phyloP scores from a whole-genome alignment of 2,113 vertebrate species.

The Neolamprologus sp. region DNA sequence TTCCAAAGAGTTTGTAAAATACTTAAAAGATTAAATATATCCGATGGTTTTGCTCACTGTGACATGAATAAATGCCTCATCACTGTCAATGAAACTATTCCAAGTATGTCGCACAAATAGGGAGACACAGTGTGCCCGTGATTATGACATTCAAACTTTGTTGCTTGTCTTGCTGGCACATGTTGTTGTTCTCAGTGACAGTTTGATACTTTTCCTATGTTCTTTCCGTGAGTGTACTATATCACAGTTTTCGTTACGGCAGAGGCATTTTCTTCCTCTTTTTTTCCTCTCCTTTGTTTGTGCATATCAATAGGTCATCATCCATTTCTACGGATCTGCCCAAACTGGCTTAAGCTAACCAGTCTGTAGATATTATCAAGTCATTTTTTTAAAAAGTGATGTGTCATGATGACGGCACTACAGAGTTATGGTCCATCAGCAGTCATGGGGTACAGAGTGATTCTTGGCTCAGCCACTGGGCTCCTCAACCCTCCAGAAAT shows the following conservation, averaged over 20 bases:
- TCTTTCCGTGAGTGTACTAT: neutral
- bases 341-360: neutral
- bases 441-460: neutral
- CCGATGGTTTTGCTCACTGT: neutral
- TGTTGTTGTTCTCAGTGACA: neutral
- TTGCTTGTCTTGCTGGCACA: neutral
- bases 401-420: neutral
- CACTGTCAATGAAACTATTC: neutral
- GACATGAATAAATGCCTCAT: neutral
- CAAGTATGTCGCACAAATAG: neutral
- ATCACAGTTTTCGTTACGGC: neutral
- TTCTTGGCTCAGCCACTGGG: conserved; percentile 23
- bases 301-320: neutral
- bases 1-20: neutral
- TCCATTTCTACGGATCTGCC: neutral
- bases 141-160: neutral
- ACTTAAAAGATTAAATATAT: neutral
- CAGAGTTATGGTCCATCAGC: conserved; percentile 1
- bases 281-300: neutral
- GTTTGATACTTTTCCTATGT: neutral
- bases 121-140: neutral
- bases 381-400: neutral
- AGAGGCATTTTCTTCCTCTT: neutral
- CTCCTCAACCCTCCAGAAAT: neutral
- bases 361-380: neutral